Evolutionary conservation across 1,140 invertebrate genomes (phyloP), one percentile per base, ranked within the genome.

Genomic region (Heterodera schachtii): DNA sequence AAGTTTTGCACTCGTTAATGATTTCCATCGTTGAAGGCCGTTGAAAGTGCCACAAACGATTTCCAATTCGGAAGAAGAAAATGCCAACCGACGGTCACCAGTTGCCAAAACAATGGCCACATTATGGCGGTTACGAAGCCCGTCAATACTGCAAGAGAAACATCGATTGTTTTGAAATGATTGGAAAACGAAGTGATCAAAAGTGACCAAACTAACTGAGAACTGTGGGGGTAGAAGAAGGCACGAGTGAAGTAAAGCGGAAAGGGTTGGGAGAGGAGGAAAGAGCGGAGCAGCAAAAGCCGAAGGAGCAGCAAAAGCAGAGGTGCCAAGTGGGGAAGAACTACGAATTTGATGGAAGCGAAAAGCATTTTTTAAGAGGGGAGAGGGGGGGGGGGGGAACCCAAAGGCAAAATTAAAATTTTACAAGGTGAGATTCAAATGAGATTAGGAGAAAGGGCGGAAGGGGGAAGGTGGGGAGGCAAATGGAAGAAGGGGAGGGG

Each of bases 151-250:
- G n/a, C 57, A 16, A 16, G 13, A 13, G 21, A 8, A 71, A 69
- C 5, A 69, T 5, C n/a, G 16, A 16, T 69, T 69, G 7, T 6
- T 5, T 4, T 6, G n/a, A 69, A 21, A 21, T 69, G n/a, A 41
- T 69, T n/a, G 66, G 16, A 16, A 16, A 7, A 21, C n/a, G 16
- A 69, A 69, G 6, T 69, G 47, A 49, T 49, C 47, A 49, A 9
- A 49, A 49, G 4, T 49, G 47, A 49, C 9, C 47, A 49, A 49
- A 60, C 69, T 71, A 9, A 71, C 69, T 43, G 9, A 3, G 69
- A 43, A 46, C 69, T 71, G 31, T 31, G 6, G 5, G 69, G 69
- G 69, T 71, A 71, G 69, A 71, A 71, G 44, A 71, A 71, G 69
- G 69, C 69, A 3, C 69, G 31, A 8, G 69, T 71, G 69, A 71